Base-by-base conservation (phyloP, 2,797 vertebrate genomes). In the Acanthurus lineatus region DNA sequence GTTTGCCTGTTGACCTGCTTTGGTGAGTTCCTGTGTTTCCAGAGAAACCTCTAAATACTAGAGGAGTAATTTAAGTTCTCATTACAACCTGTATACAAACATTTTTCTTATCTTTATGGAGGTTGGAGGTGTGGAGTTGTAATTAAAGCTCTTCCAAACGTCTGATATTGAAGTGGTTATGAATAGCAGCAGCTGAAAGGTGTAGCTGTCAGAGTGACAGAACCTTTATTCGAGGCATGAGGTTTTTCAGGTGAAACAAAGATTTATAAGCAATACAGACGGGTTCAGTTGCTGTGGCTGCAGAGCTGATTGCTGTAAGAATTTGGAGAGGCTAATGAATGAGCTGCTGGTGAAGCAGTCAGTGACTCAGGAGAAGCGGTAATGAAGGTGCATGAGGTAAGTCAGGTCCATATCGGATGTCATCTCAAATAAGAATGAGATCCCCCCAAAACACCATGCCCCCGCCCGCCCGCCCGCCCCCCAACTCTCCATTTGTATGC, bases 351-450 rank as follows among this genome's bases (percentile, higher is more conserved):
- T 63, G 49, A 87, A 84, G 48, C 65, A 64, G 74, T 62, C 38
- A 62, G 40, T 80, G 72, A 85, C 57, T 84, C 78, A 73, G 59
- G 61, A 67, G 54, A 67, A 61, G 48, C 63, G 35, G 64, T 72
- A 80, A 81, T 76, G 40, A 82, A 83, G 54, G 77, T 73, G 66
- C 42, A 82, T 92, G 88, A 93, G 86, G 88, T 91, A 89, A 91
- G 82, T 74, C 65, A 49, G 69, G 68, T 35, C 19, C 28, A 73
- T 90, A 91, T 94, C 85, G 2, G 62, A 82, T 94, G 52, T 87
- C 90, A 49, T 79, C 68, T 83, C 53, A 51, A 83, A 80, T 81
- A 69, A 84, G 72, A 89, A 86, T 68, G 66, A 86, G 67, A 69
- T 61, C 83, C 25, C 25, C 76, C 72, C 58, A 69, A 79, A 83